These are phyloP conservation scores for Zygothrica quintamaculata DNA, from an alignment of 2,888 invertebrate species.

Conservation along the genomic window DNA sequence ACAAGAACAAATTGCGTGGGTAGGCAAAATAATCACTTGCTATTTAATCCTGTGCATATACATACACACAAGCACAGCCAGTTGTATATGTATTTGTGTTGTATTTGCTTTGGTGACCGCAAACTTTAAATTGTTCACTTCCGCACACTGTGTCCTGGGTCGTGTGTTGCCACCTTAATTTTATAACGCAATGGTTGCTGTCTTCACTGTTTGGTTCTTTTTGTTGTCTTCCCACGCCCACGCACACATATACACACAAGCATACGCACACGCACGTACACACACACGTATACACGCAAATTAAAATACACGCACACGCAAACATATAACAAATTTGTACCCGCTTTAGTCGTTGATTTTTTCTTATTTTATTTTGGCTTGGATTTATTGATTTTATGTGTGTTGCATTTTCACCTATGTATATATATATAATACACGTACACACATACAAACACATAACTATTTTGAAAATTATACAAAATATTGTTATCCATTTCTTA, in stretches of 20 bases:
- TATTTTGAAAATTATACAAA: slow-evolving; percentile 9
- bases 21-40: slow-evolving; percentile 52
- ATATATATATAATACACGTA: slow-evolving; percentile 30
- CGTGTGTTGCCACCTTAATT: slow-evolving; percentile 53
- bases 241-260: slow-evolving; percentile 45
- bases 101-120: slow-evolving; percentile 37
- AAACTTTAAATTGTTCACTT: slow-evolving; percentile 75
- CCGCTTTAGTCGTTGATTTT: slow-evolving; percentile 56
- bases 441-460: slow-evolving; percentile 30
- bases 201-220: slow-evolving; percentile 58
- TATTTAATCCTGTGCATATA: slow-evolving; percentile 24
- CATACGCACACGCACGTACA: slow-evolving; percentile 27
- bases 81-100: slow-evolving; percentile 20
- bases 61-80: slow-evolving; percentile 7
- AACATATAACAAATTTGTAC: slow-evolving; percentile 54
- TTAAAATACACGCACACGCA: slow-evolving; percentile 23
- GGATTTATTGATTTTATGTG: slow-evolving; percentile 79
- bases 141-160: slow-evolving; percentile 64
- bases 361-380: slow-evolving; percentile 72
- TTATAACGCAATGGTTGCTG: slow-evolving; percentile 30
- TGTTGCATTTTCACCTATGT: slow-evolving; percentile 70
- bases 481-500: slow-evolving; percentile 10
- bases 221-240: slow-evolving; percentile 54
- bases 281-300: slow-evolving; percentile 16
- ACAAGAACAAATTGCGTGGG: slow-evolving; percentile 54